phyloP scores from a whole-genome alignment of 2,113 vertebrate genomes.

The Serinus canaria region DNA sequence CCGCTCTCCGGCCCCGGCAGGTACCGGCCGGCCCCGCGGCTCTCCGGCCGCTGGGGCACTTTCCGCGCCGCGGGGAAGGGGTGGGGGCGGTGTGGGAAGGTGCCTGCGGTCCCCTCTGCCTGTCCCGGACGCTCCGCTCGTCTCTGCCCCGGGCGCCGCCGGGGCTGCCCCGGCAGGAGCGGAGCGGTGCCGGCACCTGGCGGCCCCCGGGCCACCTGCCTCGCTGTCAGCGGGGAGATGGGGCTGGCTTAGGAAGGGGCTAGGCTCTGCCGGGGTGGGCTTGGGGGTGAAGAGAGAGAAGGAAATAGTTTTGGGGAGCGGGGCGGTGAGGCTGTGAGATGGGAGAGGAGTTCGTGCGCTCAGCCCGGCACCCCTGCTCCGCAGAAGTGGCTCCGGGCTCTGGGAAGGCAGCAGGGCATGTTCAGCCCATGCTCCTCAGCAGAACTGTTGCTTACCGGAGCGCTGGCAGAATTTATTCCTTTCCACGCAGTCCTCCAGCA shows the following conservation, averaged over 20 bases:
- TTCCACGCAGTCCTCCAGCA: background rate
- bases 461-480: background rate
- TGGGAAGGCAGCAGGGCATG: background rate
- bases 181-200: background rate
- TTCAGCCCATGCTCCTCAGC: fast-evolving
- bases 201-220: background rate
- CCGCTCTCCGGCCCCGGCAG: background rate
- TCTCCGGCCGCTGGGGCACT: background rate
- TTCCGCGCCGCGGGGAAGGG: background rate
- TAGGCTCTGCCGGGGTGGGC: background rate
- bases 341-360: background rate
- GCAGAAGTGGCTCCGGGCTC: background rate
- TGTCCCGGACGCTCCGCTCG: background rate
- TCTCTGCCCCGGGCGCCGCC: background rate
- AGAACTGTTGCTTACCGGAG: background rate
- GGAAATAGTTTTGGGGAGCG: background rate
- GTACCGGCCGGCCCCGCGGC: background rate
- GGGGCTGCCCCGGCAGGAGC: background rate
- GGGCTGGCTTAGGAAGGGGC: background rate
- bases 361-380: background rate
- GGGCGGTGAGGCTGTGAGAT: background rate
- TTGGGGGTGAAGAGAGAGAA: background rate
- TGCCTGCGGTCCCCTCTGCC: background rate
- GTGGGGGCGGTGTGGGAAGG: background rate
- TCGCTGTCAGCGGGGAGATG: background rate